A percentile compares a stretch with the other conserved stretches of the same genome.
These are phyloP conservation scores for Pristionchus fissidentatus DNA, from an alignment of 2,888 invertebrate species.

Conservation along the genomic window DNA sequence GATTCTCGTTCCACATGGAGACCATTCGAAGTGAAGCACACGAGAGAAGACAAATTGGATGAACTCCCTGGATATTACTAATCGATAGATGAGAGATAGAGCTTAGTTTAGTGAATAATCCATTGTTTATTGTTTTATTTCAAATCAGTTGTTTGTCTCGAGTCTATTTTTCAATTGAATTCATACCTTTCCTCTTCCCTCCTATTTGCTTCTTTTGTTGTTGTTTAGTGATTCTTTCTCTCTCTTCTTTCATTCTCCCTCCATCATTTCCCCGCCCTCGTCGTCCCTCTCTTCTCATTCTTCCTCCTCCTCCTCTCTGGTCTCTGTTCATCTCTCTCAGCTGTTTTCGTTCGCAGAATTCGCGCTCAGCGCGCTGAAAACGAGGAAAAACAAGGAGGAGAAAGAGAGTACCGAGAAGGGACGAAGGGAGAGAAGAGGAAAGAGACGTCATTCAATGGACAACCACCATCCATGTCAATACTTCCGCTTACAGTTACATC, in stretches of 20 bases:
- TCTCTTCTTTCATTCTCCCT: background rate
- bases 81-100: background rate
- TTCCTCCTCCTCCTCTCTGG: background rate
- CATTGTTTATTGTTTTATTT: background rate
- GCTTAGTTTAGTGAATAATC: background rate
- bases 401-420: background rate
- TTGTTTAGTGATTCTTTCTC: background rate
- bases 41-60: slow-evolving; percentile 49
- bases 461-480: no score
- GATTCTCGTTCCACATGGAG: slow-evolving; percentile 43
- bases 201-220: background rate
- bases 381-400: background rate
- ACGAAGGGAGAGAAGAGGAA: slow-evolving; percentile 25
- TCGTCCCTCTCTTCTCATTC: background rate
- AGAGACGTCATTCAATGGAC: background rate
- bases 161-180: background rate
- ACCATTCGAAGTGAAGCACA: slow-evolving; percentile 34
- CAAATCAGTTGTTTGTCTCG: background rate
- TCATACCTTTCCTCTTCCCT: background rate
- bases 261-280: background rate
- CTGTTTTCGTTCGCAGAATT: slow-evolving; percentile 28
- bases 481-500: no score
- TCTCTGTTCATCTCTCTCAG: slow-evolving; percentile 23
- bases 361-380: background rate
- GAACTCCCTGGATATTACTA: slow-evolving; percentile 22